A percentile compares a stretch with the other conserved stretches of the same genome.
These are phyloP conservation scores for Ramphastos sulfuratus DNA, from an alignment of 2,113 vertebrate species.

Conservation along the genomic window DNA sequence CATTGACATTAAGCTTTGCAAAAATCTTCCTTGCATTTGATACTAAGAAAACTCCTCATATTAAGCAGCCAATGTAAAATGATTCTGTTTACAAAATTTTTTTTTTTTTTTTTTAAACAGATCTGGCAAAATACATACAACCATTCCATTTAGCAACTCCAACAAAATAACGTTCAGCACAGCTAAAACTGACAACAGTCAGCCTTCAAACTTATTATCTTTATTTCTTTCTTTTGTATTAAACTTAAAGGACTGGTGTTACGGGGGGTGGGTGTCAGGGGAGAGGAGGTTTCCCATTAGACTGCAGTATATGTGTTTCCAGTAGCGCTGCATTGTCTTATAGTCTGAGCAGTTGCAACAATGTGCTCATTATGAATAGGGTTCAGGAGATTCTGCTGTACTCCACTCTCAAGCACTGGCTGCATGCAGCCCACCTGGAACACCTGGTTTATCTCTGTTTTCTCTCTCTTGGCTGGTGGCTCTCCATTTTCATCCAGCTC, in stretches of 20 bases:
- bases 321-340: constrained; percentile 82
- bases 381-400: constrained; percentile 79
- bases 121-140: constrained; percentile 78
- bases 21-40: constrained; percentile 77
- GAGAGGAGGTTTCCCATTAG: constrained; percentile 65
- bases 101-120: not conserved
- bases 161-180: constrained; percentile 78
- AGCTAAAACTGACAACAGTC: constrained; percentile 80
- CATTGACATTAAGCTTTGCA: constrained; percentile 75
- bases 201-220: constrained; percentile 68
- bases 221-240: constrained; percentile 58
- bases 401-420: constrained; percentile 77
- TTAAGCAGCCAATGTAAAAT: constrained; percentile 67
- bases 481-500: constrained; percentile 83
- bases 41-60: constrained; percentile 72
- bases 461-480: constrained; percentile 83
- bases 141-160: constrained; percentile 78
- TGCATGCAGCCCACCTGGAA: constrained; percentile 80
- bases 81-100: constrained; percentile 61
- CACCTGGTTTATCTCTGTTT: constrained; percentile 79
- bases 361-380: constrained; percentile 84
- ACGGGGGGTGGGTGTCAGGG: not conserved
- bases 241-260: constrained; percentile 70
- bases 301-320: constrained; percentile 86
- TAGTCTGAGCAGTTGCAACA: constrained; percentile 81